Evolutionary conservation across 2,797 vertebrate genomes (phyloP).

Genomic region (Melanotaenia trifasciata): DNA sequence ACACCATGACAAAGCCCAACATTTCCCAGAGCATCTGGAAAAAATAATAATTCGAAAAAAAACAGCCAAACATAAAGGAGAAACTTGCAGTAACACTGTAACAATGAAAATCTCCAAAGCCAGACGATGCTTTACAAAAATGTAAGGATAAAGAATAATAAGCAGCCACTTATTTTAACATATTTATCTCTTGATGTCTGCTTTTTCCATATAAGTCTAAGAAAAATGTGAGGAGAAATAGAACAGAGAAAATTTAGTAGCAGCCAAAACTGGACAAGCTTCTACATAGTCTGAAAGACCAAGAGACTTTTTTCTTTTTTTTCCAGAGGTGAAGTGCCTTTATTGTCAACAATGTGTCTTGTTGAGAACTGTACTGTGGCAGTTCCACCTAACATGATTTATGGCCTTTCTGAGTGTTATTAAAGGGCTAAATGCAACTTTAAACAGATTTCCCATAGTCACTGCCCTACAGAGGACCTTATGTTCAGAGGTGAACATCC

Average conservation of each 20-base stretch:
- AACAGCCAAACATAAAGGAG: slow-evolving; percentile 4
- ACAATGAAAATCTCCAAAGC: neutral
- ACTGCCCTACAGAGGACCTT: slow-evolving; percentile 56
- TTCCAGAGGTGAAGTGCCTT: slow-evolving; percentile 75
- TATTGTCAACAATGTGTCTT: slow-evolving; percentile 81
- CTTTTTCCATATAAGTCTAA: slow-evolving; percentile 10
- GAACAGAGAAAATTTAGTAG: slow-evolving; percentile 53
- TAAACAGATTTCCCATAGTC: slow-evolving; percentile 66
- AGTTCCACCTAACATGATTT: slow-evolving; percentile 77
- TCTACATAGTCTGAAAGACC: slow-evolving; percentile 39
- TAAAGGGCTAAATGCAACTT: slow-evolving; percentile 75
- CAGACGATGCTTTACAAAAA: neutral
- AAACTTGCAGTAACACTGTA: neutral
- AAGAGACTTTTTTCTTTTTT: slow-evolving; percentile 22
- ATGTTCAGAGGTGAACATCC: slow-evolving; percentile 57
- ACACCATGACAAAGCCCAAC: slow-evolving; percentile 2
- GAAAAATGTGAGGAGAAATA: slow-evolving; percentile 37
- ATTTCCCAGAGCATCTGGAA: slow-evolving; percentile 28
- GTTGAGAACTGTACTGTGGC: slow-evolving; percentile 69
- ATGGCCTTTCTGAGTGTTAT: slow-evolving; percentile 77
- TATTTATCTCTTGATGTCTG: slow-evolving; percentile 22
- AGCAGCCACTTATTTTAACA: slow-evolving; percentile 7
- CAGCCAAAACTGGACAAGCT: slow-evolving; percentile 45
- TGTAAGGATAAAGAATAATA: slow-evolving; percentile 7
- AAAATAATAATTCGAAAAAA: slow-evolving; percentile 8